Percentiles rank a stretch among this genome's conserved stretches.
Evolutionary conservation across 2,797 vertebrate genomes (phyloP).

Genomic region (Megaceryle alcyon): DNA sequence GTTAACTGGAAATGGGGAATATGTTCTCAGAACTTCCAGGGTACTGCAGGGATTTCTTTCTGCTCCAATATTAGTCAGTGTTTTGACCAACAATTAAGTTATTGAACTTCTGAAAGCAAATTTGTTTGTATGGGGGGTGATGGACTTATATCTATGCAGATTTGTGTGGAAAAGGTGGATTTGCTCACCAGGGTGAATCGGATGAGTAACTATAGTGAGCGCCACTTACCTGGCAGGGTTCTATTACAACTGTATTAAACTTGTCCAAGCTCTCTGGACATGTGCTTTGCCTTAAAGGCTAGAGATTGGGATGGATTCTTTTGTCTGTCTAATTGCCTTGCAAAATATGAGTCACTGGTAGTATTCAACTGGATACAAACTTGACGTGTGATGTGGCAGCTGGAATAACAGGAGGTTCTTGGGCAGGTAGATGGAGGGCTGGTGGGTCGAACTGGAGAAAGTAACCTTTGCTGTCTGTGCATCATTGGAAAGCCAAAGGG

Average conservation of each 20-base stretch:
- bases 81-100: background rate
- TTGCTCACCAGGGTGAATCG: background rate
- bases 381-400: background rate
- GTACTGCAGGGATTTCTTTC: background rate
- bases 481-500: background rate
- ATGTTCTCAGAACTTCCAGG: background rate
- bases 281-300: background rate
- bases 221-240: background rate
- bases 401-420: background rate
- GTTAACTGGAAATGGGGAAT: background rate
- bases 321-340: background rate
- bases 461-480: background rate
- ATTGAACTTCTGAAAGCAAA: background rate
- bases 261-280: background rate
- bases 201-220: background rate
- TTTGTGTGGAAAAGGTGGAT: background rate
- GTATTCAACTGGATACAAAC: background rate
- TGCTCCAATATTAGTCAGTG: background rate
- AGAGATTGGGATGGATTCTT: background rate
- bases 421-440: background rate
- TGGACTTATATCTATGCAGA: background rate
- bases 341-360: background rate
- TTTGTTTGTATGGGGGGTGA: background rate
- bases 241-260: constrained; percentile 3
- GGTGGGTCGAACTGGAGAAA: background rate